Evolutionary conservation across 2,888 invertebrate genomes (phyloP).

Genomic region (Lepeophtheirus nordmannii): DNA sequence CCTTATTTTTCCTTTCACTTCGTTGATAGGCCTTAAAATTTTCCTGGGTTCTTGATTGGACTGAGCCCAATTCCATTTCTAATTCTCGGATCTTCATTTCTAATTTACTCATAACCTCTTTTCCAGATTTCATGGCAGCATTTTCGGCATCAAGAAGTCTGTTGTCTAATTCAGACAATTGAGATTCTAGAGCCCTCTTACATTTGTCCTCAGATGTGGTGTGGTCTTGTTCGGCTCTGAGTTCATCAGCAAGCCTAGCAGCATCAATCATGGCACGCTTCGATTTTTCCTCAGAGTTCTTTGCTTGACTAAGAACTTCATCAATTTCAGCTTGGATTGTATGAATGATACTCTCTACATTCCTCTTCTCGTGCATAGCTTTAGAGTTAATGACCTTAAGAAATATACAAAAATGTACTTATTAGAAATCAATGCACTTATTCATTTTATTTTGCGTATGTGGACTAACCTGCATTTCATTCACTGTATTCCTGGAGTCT

Average conservation of each 20-base stretch:
- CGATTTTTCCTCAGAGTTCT: slow-evolving; percentile 82
- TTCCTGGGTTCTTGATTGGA: slow-evolving; percentile 42
- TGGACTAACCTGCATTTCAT: slow-evolving; percentile 49
- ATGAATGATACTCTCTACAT: slow-evolving; percentile 94
- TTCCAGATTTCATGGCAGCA: slow-evolving; percentile 40
- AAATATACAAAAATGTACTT: too few species aligned
- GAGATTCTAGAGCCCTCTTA: slow-evolving; percentile 12
- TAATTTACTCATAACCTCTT: slow-evolving; percentile 28
- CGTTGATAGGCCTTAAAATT: slow-evolving; percentile 42
- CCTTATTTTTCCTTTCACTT: slow-evolving; percentile 41
- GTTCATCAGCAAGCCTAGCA: slow-evolving; percentile 80
- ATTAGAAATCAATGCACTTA: slow-evolving; percentile 51
- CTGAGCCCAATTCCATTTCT: slow-evolving; percentile 36
- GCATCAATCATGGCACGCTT: slow-evolving; percentile 40
- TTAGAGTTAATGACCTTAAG: slow-evolving; percentile 57
- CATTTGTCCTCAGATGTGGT: slow-evolving; percentile 61
- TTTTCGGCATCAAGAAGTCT: slow-evolving; percentile 44
- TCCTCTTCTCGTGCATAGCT: slow-evolving; percentile 93
- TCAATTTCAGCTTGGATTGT: slow-evolving; percentile 96
- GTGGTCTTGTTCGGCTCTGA: slow-evolving; percentile 97
- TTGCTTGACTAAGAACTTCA: slow-evolving; percentile 94
- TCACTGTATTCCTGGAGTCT: slow-evolving; percentile 93
- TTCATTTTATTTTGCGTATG: too few species aligned
- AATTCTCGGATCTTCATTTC: slow-evolving; percentile 28
- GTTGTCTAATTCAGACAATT: slow-evolving; percentile 31